A percentile compares a stretch with the other conserved stretches of the same genome.
These are phyloP conservation scores for Cerastoderma edule DNA, from an alignment of 2,888 invertebrate species.

Conservation along the genomic window DNA sequence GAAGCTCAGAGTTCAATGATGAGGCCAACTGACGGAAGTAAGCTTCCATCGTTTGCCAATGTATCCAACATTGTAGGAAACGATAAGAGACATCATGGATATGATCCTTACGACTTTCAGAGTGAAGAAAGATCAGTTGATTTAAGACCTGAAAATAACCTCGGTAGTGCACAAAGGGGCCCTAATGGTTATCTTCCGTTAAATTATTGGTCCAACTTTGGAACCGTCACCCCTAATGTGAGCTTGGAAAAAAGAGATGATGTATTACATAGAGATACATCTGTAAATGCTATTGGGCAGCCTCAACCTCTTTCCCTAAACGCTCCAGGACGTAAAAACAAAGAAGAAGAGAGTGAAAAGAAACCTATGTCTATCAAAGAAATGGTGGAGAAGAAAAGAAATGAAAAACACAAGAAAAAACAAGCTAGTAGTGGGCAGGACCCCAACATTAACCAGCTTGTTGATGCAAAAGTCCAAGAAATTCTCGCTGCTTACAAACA, in stretches of 20 bases:
- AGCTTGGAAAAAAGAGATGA: slow-evolving; percentile 3
- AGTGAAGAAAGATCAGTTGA: not conserved
- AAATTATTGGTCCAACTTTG: slow-evolving; percentile 50
- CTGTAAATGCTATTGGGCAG: not conserved
- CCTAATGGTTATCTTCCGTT: not conserved
- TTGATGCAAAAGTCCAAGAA: slow-evolving; percentile 58
- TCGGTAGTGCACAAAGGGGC: not conserved
- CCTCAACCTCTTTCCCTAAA: not conserved
- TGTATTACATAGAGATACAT: not conserved
- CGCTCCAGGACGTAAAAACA: not conserved
- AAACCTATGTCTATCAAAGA: not conserved
- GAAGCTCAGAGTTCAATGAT: slow-evolving; percentile 39
- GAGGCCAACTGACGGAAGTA: slow-evolving; percentile 21
- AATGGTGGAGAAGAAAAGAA: slow-evolving; percentile 15
- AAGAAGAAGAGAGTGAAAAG: not conserved
- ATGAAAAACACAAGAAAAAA: slow-evolving; percentile 19
- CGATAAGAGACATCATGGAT: slow-evolving; percentile 15
- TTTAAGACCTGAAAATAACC: slow-evolving; percentile 10
- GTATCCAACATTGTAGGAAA: slow-evolving; percentile 32
- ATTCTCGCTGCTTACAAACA: slow-evolving; percentile 54
- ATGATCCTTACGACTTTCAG: slow-evolving; percentile 6
- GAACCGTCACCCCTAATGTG: slow-evolving; percentile 30
- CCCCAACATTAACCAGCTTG: slow-evolving; percentile 48
- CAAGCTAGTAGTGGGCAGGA: slow-evolving; percentile 27
- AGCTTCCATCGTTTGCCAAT: slow-evolving; percentile 31